Evolutionary conservation across 2,888 invertebrate species (phyloP), one percentile per base, ranked within the genome.

Genomic region (Pomacea canaliculata): DNA sequence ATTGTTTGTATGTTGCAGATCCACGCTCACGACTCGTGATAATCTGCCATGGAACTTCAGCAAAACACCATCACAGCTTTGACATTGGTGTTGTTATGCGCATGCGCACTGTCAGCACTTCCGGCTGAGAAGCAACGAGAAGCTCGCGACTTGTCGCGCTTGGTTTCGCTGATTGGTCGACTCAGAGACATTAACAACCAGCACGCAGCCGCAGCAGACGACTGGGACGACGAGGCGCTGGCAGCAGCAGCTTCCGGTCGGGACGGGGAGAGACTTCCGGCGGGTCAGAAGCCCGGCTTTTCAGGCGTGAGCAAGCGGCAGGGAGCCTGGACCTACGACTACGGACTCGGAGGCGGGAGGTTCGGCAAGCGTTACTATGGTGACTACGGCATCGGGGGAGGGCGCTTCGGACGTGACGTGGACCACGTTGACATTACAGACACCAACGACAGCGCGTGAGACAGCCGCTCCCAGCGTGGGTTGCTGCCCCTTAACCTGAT

Each of bases 321-420:
- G 76, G 87, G 88, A 2, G 82, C 83, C 10, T 89, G 89, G 89
- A 88, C 88, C 76, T 86, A 85, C 80, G 89, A 89, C 79, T 89
- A 89, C 76, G 89, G 89, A 13, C 85, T 89, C 56, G 89, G 89
- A 18, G 89, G 89, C 7, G 89, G 89, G 12, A 78, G 89, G 46
- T 89, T 89, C 78, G 89, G 89, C 49, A 89, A 89, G 81, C 74
- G 89, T 7, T 80, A 78, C 46, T 84, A 80, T 71, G 83, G 81
- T 5, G 85, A 85, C 66, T 89, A 88, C 79, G 85, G 86, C n/a
- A 83, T 88, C 12, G 87, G 87, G 23, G 88, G 87, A 13, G 87
- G 88, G 12, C 83, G 89, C 73, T 88, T 88, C 70, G 89, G 88
- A 19, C 83, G 89, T 19, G 88, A 87, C 78, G 85, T 87, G 2